Evolutionary conservation across 2,797 vertebrate species (phyloP).

Genomic region (Echiichthys vipera): DNA sequence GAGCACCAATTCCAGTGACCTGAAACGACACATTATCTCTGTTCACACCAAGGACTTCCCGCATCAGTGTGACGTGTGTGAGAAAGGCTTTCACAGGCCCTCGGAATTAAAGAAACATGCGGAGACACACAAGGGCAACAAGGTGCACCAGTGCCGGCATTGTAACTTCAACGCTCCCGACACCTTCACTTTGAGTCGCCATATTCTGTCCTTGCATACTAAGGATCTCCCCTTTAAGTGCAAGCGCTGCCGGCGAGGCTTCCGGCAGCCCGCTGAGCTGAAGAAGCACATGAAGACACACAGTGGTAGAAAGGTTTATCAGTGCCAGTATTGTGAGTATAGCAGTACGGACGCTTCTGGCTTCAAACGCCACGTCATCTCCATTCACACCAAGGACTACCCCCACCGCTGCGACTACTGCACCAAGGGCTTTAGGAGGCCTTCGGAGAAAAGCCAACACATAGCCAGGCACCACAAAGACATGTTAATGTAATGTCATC

Average conservation of each 20-base stretch:
- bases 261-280: slow-evolving; percentile 94
- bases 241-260: slow-evolving; percentile 95
- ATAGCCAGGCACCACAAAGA: slow-evolving; percentile 99
- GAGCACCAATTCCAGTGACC: slow-evolving; percentile 98
- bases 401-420: slow-evolving; percentile 98
- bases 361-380: slow-evolving; percentile 98
- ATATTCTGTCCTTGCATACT: slow-evolving; percentile 97
- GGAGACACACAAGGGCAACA: slow-evolving; percentile 95
- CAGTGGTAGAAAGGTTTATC: slow-evolving; percentile 97
- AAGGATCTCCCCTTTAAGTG: slow-evolving; percentile 93
- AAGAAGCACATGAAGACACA: slow-evolving; percentile 99
- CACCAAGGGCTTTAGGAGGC: slow-evolving; percentile 96
- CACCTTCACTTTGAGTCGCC: slow-evolving; percentile 96
- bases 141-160: slow-evolving; percentile 97
- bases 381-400: slow-evolving; percentile 99
- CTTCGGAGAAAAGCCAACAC: slow-evolving; percentile 98
- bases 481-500: slow-evolving; percentile 83
- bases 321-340: slow-evolving; percentile 98
- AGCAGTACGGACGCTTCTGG: slow-evolving; percentile 98
- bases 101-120: slow-evolving; percentile 99
- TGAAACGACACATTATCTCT: slow-evolving; percentile 97
- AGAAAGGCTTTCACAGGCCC: slow-evolving; percentile 97
- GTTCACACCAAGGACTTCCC: slow-evolving; percentile 99
- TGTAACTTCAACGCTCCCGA: slow-evolving; percentile 98
- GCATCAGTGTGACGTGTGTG: slow-evolving; percentile 96